Percentiles rank a stretch among this genome's conserved stretches.
Evolutionary conservation across 2,888 invertebrate species (phyloP).

Genomic region (Drosophila affinis): DNA sequence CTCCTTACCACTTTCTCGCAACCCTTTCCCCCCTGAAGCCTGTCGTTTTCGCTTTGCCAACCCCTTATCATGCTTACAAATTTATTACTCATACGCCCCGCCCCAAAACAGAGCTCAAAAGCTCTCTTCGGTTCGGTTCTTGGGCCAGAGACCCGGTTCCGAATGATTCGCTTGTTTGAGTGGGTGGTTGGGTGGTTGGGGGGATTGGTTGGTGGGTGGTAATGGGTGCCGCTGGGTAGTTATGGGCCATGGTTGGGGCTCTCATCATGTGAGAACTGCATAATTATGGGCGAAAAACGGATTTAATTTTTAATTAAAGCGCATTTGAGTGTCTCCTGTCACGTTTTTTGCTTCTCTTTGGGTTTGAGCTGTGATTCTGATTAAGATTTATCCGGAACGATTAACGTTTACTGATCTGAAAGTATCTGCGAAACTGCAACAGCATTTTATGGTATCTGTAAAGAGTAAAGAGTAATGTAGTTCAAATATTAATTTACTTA

Average conservation of each 20-base stretch:
- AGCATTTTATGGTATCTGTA: too few species aligned
- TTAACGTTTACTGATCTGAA: neutral
- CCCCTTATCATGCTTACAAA: conserved; percentile 51
- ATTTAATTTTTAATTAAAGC: conserved; percentile 73
- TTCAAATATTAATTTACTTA: conserved; percentile 1
- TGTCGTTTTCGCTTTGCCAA: conserved; percentile 42
- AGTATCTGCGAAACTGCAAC: too few species aligned
- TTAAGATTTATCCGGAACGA: neutral
- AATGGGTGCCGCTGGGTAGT: neutral
- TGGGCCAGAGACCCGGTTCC: conserved; percentile 45
- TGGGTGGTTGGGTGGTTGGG: conserved; percentile 1
- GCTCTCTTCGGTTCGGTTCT: conserved; percentile 41
- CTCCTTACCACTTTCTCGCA: conserved; percentile 8
- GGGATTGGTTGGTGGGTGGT: neutral
- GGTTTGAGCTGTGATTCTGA: conserved; percentile 14
- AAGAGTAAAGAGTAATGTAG: neutral
- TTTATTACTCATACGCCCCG: conserved; percentile 66
- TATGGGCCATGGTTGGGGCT: neutral
- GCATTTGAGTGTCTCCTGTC: conserved; percentile 49
- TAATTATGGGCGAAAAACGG: conserved; percentile 67
- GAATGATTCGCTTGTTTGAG: conserved; percentile 30
- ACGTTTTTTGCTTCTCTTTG: conserved; percentile 23
- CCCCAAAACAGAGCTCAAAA: conserved; percentile 28
- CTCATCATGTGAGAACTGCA: conserved; percentile 63
- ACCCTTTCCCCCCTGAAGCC: neutral